A percentile compares a stretch with the other conserved stretches of the same genome.
These are phyloP conservation scores for Crax fasciolata DNA, from an alignment of 2,797 vertebrate genomes.

Conservation along the genomic window DNA sequence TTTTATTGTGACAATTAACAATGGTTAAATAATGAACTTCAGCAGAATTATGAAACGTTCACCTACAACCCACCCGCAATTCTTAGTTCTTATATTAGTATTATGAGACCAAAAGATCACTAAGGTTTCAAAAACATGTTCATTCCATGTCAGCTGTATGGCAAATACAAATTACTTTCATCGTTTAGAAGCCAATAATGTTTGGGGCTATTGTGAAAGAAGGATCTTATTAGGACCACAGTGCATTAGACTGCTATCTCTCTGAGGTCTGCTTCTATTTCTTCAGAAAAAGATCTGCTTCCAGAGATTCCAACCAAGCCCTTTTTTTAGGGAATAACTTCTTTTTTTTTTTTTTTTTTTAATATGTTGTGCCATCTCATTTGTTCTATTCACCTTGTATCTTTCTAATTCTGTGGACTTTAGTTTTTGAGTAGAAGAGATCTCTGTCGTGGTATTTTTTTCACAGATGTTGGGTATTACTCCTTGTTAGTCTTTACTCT, in stretches of 20 bases:
- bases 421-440: not conserved
- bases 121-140: not conserved
- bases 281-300: not conserved
- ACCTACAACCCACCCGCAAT: fast-evolving
- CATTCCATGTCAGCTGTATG: not conserved
- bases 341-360: no score
- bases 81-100: not conserved
- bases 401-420: not conserved
- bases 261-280: not conserved
- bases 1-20: conserved; percentile 16
- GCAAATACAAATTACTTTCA: not conserved
- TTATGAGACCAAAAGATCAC: not conserved
- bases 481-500: not conserved
- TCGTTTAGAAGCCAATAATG: not conserved
- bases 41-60: not conserved
- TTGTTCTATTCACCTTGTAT: not conserved
- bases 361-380: not conserved
- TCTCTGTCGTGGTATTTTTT: not conserved
- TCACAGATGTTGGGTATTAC: fast-evolving
- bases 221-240: not conserved
- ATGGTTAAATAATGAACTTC: not conserved
- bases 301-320: not conserved
- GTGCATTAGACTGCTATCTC: fast-evolving
- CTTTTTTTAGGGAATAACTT: not conserved
- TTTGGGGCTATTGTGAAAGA: not conserved